Base-by-base conservation (phyloP, 2,113 vertebrate species). In the Todiramphus chloris region DNA sequence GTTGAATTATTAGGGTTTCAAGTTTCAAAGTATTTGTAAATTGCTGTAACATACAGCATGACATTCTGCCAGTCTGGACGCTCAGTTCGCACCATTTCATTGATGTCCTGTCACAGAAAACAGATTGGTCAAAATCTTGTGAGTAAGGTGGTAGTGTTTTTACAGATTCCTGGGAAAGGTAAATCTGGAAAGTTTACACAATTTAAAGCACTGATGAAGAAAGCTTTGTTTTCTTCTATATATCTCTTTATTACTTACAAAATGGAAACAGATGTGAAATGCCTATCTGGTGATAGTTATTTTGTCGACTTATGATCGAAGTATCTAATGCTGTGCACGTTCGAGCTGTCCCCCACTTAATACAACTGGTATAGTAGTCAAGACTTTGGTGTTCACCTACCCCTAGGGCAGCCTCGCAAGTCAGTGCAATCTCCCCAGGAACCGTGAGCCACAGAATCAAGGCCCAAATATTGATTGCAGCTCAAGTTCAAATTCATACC, bases 1-100 rank as follows among this genome's bases (percentile, higher is more conserved):
- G 73, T 13, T 0, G 20, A 21, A 30, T 56, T 28, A 67, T 70
- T 37, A 44, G 84, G 64, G 72, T 56, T 89, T 99, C 99, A 99
- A 96, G 99, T 99, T 97, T 99, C 99, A 94, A 99, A 99, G 98
- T 99, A 99, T 96, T 99, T 99, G 98, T 99, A 99, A 97, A 99
- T 99, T 12, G 99, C 98, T 3, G 99, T 99, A 96, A 99, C 99
- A 3, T 99, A 99, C 30, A 99, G 98, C 99, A 99, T 99, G 96
- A 99, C 99, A 28, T 98, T 99, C 78, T 99, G 99, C 99, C 99
- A 99, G 96, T 99, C 99, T 0, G 99, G 99, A 53, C 99, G 97
- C 95, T 99, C 99, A 0, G 99, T 99, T 90, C 99, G 98, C 90
- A 98, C 99, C 99, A 99, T 99, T 83, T 99, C 99, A 67, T 98